Evolutionary conservation across 2,113 vertebrate species (phyloP).

Genomic region (Symphodus melops): DNA sequence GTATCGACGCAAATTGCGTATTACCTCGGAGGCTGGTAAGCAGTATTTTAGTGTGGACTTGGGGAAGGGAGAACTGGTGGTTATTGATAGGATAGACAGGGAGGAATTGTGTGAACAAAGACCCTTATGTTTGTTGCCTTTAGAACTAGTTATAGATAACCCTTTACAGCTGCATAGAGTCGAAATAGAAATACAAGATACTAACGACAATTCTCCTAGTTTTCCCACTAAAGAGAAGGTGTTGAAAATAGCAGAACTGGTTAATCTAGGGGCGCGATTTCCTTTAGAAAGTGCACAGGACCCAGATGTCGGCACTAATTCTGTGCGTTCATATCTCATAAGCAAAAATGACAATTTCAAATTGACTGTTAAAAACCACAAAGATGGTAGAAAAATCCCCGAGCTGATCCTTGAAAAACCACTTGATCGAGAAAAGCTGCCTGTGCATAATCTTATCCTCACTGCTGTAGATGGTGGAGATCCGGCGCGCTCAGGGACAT

Average conservation of each 20-base stretch:
- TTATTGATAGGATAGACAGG: constrained; percentile 83
- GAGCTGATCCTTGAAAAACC: constrained; percentile 81
- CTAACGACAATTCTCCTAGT: constrained; percentile 87
- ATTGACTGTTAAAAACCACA: constrained; percentile 75
- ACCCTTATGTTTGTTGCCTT: constrained; percentile 77
- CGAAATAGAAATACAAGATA: constrained; percentile 87
- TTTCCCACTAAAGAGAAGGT: constrained; percentile 81
- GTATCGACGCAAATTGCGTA: constrained; percentile 85
- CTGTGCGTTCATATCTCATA: constrained; percentile 76
- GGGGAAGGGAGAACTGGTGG: constrained; percentile 82
- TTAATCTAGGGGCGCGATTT: constrained; percentile 81
- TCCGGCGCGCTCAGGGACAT: constrained; percentile 77
- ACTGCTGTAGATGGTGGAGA: constrained; percentile 82
- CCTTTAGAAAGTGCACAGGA: constrained; percentile 81
- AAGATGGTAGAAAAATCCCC: constrained; percentile 78
- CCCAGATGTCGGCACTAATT: constrained; percentile 79
- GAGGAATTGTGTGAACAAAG: constrained; percentile 81
- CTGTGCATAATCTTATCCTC: constrained; percentile 83
- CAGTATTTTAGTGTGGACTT: constrained; percentile 86
- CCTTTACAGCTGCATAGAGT: constrained; percentile 82
- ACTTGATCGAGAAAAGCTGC: constrained; percentile 81
- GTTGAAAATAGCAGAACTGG: constrained; percentile 84
- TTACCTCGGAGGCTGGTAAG: constrained; percentile 86
- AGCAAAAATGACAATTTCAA: constrained; percentile 80
- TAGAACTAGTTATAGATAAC: constrained; percentile 82